Conservation (phyloP, 2,888 invertebrate genomes). For the Leuctra nigra region DNA sequence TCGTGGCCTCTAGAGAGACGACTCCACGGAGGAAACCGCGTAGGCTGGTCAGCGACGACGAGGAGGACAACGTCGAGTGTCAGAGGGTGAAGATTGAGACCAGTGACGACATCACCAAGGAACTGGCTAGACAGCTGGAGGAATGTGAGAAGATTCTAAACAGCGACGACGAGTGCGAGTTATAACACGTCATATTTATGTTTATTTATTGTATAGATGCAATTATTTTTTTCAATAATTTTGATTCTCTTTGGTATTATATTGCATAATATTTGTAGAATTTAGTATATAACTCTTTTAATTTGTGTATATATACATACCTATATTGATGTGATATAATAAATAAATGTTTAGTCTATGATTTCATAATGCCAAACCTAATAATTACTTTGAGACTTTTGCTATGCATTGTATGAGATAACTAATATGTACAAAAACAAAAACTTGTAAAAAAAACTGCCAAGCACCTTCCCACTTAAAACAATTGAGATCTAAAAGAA, state of each 20-base stretch:
- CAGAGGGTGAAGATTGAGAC: background rate
- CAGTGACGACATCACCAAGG: background rate
- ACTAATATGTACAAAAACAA: no score
- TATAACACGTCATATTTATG: no score
- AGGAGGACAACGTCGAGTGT: background rate
- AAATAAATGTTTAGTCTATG: no score
- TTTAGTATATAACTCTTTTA: background rate
- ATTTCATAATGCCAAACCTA: no score
- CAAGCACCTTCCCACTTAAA: no score
- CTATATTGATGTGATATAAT: no score
- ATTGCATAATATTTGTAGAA: background rate
- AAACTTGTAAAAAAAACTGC: no score
- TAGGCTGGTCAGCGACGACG: background rate
- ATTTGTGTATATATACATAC: background rate
- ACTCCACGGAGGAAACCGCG: background rate
- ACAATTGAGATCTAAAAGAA: no score
- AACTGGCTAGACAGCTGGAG: background rate
- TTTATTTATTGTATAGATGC: background rate
- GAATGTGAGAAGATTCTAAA: background rate
- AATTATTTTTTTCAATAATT: background rate
- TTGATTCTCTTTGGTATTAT: no score
- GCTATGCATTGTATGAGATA: no score
- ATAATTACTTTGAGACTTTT: no score
- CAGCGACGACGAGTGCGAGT: background rate
- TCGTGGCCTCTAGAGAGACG: no score